phyloP scores from a whole-genome alignment of 1,140 invertebrate genomes.

The Aradophagus sp. region DNA sequence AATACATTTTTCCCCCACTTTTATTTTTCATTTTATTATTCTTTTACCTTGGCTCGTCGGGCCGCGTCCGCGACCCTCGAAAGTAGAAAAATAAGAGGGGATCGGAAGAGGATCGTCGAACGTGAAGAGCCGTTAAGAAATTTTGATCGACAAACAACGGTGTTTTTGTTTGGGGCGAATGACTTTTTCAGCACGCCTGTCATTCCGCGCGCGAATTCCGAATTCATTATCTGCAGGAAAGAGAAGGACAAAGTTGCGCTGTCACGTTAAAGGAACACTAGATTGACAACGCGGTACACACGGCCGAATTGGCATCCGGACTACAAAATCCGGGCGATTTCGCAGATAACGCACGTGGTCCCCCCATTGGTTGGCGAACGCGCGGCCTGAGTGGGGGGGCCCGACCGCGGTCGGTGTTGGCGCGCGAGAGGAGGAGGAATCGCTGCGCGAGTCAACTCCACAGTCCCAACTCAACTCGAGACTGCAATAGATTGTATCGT shows the following conservation, averaged over 20 bases:
- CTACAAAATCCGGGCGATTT: constrained; percentile 47
- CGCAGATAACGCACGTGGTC: constrained; percentile 46
- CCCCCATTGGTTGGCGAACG: constrained; percentile 52
- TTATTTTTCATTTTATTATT: too few species aligned
- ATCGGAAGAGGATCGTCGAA: too few species aligned
- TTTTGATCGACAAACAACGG: too few species aligned
- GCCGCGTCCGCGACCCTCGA: too few species aligned
- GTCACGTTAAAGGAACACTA: not conserved
- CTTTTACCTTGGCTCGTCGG: too few species aligned
- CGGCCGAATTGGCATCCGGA: constrained; percentile 30
- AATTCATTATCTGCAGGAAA: too few species aligned
- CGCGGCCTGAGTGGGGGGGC: constrained; percentile 45
- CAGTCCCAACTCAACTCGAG: constrained; percentile 73
- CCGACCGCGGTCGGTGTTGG: constrained; percentile 50
- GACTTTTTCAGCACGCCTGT: too few species aligned
- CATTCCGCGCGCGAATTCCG: too few species aligned
- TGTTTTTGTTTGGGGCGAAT: too few species aligned
- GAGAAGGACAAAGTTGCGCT: not conserved
- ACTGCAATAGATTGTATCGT: constrained; percentile 71
- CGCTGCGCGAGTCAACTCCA: constrained; percentile 63
- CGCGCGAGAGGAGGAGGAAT: constrained; percentile 60
- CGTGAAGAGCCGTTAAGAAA: too few species aligned
- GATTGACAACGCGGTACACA: constrained; percentile 7
- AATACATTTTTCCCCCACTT: too few species aligned
- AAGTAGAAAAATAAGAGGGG: too few species aligned